Percentiles rank a stretch among this genome's conserved stretches.
Conservation (phyloP, 64 coral and sea anemone species). For the Pachyseris speciosa region DNA sequence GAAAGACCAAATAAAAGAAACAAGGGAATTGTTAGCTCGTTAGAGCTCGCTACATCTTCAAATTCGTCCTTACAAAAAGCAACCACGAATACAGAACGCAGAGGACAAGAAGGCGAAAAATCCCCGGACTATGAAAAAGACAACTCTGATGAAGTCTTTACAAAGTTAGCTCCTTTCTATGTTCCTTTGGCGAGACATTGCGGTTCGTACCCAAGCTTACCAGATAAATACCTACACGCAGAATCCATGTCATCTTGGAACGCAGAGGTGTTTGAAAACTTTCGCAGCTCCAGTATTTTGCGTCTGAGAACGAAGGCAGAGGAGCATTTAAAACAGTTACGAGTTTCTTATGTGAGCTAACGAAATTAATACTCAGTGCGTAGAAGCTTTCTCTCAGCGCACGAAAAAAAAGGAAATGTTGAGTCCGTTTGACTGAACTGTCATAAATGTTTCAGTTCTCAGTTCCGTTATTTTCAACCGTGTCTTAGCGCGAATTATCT, state of each 20-base stretch:
- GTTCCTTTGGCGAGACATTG: conserved; percentile 32
- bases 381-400: too few species aligned
- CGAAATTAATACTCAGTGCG: too few species aligned
- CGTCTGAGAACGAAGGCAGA: conserved; percentile 80
- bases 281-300: conserved; percentile 90
- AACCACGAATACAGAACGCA: background rate
- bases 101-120: background rate
- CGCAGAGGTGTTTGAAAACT: conserved; percentile 69
- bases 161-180: conserved; percentile 17
- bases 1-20: background rate
- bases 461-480: background rate
- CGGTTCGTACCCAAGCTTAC: background rate
- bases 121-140: background rate
- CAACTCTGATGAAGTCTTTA: background rate
- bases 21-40: background rate
- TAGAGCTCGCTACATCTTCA: background rate
- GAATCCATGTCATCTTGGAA: background rate
- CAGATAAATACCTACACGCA: background rate
- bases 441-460: background rate
- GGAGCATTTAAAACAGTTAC: conserved; percentile 70
- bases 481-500: background rate
- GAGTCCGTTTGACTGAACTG: background rate
- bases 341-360: conserved; percentile 40
- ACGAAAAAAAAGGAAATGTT: background rate
- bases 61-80: background rate